A percentile compares a stretch with the other conserved stretches of the same genome.
phyloP scores from a whole-genome alignment of 2,888 invertebrate species.

The Calliphora vomitoria region DNA sequence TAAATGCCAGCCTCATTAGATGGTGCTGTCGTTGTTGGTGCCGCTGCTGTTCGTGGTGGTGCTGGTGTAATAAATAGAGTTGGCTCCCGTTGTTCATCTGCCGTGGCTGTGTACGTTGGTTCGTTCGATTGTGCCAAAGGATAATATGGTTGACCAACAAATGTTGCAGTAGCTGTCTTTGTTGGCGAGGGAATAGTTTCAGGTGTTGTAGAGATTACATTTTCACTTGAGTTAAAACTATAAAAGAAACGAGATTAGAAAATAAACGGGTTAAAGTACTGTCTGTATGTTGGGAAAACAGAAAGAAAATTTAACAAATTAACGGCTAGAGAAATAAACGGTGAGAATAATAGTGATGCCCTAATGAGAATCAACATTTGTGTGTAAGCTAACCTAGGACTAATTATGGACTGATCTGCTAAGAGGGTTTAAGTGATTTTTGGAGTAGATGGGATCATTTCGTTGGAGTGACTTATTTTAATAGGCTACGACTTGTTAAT shows the following conservation, averaged over 20 bases:
- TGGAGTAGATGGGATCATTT: too few relatives aligned
- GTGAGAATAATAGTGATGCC: too few relatives aligned
- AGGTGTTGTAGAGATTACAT: slow-evolving; percentile 78
- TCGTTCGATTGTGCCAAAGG: slow-evolving; percentile 68
- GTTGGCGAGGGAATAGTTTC: slow-evolving; percentile 56
- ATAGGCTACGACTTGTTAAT: too few relatives aligned
- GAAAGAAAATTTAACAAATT: slow-evolving; percentile 17
- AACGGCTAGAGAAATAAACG: neutral
- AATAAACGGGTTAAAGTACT: slow-evolving; percentile 36
- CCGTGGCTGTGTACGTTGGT: slow-evolving; percentile 30
- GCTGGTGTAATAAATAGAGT: slow-evolving; percentile 72
- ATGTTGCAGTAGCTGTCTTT: slow-evolving; percentile 15
- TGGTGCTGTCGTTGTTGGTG: slow-evolving; percentile 24
- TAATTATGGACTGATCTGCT: too few relatives aligned
- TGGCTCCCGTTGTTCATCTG: slow-evolving; percentile 47
- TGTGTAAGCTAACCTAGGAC: too few relatives aligned
- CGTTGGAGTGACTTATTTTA: too few relatives aligned
- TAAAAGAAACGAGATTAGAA: slow-evolving; percentile 47
- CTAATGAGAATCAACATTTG: too few relatives aligned
- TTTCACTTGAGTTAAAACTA: slow-evolving; percentile 82
- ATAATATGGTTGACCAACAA: slow-evolving; percentile 64
- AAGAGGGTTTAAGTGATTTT: neutral
- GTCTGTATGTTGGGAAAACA: neutral
- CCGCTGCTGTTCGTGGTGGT: slow-evolving; percentile 29
- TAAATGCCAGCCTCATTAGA: slow-evolving; percentile 67